A percentile compares a stretch with the other conserved stretches of the same genome.
These are phyloP conservation scores for Pristionchus maxplancki DNA, from an alignment of 2,888 invertebrate species.

Conservation along the genomic window DNA sequence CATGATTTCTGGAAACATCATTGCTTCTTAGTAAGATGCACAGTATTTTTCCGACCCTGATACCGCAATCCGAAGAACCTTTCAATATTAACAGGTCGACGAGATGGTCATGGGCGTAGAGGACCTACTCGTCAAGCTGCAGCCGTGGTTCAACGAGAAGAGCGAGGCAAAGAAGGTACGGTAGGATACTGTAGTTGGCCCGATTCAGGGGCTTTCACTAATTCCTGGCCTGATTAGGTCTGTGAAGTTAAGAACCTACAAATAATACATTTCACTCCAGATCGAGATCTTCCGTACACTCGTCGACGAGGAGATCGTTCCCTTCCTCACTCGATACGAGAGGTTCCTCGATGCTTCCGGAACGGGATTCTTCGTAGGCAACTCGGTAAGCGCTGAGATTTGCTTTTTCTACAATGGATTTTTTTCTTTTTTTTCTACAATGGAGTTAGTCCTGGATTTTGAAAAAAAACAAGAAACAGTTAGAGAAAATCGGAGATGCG, in stretches of 20 bases:
- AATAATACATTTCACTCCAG: slow-evolving; percentile 48
- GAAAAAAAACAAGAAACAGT: too few species aligned
- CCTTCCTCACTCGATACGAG: slow-evolving; percentile 68
- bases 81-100: slow-evolving; percentile 55
- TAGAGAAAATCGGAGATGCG: too few species aligned
- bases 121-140: slow-evolving; percentile 66
- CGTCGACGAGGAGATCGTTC: slow-evolving; percentile 65
- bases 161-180: slow-evolving; percentile 66
- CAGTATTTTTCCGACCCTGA: too few species aligned
- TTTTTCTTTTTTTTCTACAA: too few species aligned
- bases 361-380: slow-evolving; percentile 68
- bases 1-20: too few species aligned
- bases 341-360: slow-evolving; percentile 62
- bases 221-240: background rate
- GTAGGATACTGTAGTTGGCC: too few species aligned
- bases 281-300: slow-evolving; percentile 67
- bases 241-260: too few species aligned
- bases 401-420: too few species aligned
- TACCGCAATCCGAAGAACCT: too few species aligned
- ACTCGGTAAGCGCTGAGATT: slow-evolving; percentile 60
- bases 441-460: too few species aligned
- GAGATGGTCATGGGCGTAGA: slow-evolving; percentile 65
- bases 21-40: too few species aligned
- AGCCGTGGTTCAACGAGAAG: slow-evolving; percentile 69
- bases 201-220: background rate